Evolutionary conservation across 1,140 invertebrate species (phyloP).

Genomic region (Stenopsyche tienmushanensis): DNA sequence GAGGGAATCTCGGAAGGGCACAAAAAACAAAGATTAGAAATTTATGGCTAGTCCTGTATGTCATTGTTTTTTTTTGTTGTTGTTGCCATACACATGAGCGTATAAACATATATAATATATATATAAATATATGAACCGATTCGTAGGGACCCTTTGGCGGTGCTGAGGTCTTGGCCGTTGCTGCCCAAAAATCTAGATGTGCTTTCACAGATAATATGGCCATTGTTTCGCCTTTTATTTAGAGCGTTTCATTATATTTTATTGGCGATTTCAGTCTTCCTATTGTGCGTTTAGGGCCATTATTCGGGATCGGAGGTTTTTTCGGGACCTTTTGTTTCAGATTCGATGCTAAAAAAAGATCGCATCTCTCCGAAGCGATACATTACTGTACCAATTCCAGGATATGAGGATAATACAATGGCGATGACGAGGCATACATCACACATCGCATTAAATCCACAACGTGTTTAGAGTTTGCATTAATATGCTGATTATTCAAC

Average conservation of each 20-base stretch:
- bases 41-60: conserved; percentile 38
- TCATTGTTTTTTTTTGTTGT: conserved; percentile 36
- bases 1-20: neutral
- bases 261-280: conserved; percentile 37
- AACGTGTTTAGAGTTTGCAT: too few relatives aligned
- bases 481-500: too few relatives aligned
- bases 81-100: neutral
- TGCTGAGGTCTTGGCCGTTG: conserved; percentile 28
- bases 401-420: too few relatives aligned
- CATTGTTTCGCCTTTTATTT: conserved; percentile 40
- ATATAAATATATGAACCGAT: conserved; percentile 3
- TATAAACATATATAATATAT: neutral
- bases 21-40: conserved; percentile 24
- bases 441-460: too few relatives aligned
- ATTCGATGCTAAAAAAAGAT: conserved; percentile 2
- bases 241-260: conserved; percentile 39
- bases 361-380: too few relatives aligned
- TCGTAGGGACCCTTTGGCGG: conserved; percentile 28
- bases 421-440: too few relatives aligned
- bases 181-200: conserved; percentile 36
- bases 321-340: conserved; percentile 4
- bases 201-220: conserved; percentile 38
- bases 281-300: conserved; percentile 36
- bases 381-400: too few relatives aligned
- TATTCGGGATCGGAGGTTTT: conserved; percentile 27